These are phyloP conservation scores for Collichthys lucidus DNA, from an alignment of 2,113 vertebrate species.

Conservation along the genomic window DNA sequence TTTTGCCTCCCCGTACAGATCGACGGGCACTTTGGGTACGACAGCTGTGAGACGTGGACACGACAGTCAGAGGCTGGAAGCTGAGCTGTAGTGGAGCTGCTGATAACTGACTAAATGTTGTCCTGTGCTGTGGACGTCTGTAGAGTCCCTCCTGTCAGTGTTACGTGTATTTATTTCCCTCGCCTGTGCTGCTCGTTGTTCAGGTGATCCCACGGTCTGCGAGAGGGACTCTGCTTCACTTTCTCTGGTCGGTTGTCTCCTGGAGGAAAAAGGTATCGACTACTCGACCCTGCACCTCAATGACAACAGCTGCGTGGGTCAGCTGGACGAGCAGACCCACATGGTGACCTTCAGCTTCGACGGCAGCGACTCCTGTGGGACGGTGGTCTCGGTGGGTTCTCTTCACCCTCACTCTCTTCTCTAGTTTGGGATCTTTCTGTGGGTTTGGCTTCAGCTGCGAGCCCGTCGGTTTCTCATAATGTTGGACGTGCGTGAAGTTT, in stretches of 20 bases:
- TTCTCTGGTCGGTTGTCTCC: constrained; percentile 42
- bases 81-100: background rate
- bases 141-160: background rate
- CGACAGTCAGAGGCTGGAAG: background rate
- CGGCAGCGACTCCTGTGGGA: constrained; percentile 33
- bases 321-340: constrained; percentile 25
- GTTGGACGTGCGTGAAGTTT: background rate
- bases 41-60: background rate
- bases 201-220: constrained; percentile 45
- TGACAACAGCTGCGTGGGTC: constrained; percentile 34
- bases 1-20: constrained; percentile 42
- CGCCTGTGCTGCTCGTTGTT: background rate
- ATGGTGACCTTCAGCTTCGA: constrained; percentile 56
- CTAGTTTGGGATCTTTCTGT: background rate
- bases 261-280: constrained; percentile 43
- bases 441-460: background rate
- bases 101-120: background rate
- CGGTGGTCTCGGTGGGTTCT: constrained; percentile 34
- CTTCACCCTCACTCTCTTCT: background rate
- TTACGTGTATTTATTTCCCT: background rate
- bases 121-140: background rate
- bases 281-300: constrained; percentile 46
- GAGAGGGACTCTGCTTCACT: constrained; percentile 14
- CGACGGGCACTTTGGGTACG: constrained; percentile 1
- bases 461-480: background rate